A percentile compares a stretch with the other conserved stretches of the same genome.
Evolutionary conservation across 1,140 invertebrate genomes (phyloP).

Genomic region (Aphis craccivora): DNA sequence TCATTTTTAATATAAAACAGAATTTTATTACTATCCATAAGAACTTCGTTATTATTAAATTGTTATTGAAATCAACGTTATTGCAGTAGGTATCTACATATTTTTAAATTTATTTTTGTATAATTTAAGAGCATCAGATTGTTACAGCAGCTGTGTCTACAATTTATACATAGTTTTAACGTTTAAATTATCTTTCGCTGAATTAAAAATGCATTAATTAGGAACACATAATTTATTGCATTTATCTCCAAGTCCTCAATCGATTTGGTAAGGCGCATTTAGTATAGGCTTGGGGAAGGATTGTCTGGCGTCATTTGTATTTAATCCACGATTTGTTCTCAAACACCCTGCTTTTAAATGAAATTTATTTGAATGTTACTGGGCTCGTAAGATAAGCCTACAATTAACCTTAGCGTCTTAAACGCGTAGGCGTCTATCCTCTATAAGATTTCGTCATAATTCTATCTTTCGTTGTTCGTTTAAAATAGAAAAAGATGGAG

Average conservation of each 20-base stretch:
- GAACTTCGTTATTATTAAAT: background rate
- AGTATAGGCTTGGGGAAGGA: background rate
- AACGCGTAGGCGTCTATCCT: background rate
- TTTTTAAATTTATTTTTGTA: background rate
- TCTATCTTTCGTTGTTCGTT: constrained; percentile 11
- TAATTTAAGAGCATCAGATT: background rate
- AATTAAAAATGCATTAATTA: background rate
- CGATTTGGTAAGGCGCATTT: background rate
- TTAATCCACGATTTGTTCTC: constrained; percentile 19
- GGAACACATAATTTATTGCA: background rate
- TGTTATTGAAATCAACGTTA: background rate
- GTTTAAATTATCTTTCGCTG: background rate
- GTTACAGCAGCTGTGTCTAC: background rate
- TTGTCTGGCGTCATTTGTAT: background rate
- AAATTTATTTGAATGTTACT: constrained; percentile 44
- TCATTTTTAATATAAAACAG: background rate
- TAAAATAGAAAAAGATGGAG: constrained; percentile 20
- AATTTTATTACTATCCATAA: background rate
- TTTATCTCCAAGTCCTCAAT: background rate
- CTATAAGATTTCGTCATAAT: constrained; percentile 35
- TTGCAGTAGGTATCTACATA: background rate
- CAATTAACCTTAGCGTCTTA: constrained; percentile 28
- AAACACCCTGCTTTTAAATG: constrained; percentile 20
- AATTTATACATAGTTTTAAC: background rate
- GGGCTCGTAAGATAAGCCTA: constrained; percentile 16